Evolutionary conservation across 2,797 vertebrate genomes (phyloP).

Genomic region (Poeciliopsis turneri): DNA sequence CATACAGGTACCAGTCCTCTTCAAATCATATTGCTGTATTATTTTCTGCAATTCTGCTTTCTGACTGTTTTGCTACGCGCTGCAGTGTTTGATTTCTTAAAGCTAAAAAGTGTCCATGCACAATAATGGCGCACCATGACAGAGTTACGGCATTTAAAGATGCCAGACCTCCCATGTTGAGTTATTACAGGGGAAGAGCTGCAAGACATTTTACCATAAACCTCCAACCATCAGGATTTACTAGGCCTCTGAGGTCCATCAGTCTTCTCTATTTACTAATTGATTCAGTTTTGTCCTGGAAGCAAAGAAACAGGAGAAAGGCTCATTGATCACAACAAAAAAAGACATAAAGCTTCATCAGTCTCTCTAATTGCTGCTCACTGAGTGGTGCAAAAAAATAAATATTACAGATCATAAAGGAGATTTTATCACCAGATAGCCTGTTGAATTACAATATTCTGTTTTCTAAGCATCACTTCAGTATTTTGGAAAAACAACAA

Average conservation of each 20-base stretch:
- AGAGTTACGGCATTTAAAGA: constrained; percentile 4
- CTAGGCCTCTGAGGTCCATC: constrained; percentile 17
- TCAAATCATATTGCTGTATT: constrained; percentile 1
- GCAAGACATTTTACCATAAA: constrained; percentile 26
- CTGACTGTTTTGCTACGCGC: neutral
- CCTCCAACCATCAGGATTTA: constrained; percentile 16
- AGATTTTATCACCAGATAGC: neutral
- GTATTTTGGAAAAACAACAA: neutral
- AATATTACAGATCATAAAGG: neutral
- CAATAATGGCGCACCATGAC: neutral
- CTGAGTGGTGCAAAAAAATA: constrained; percentile 1
- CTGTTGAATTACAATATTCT: neutral
- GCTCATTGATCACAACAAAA: constrained; percentile 28
- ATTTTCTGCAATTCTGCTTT: neutral
- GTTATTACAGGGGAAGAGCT: constrained; percentile 26
- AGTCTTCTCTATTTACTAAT: constrained; percentile 49
- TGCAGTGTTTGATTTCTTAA: neutral
- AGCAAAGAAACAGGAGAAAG: constrained; percentile 4
- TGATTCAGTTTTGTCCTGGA: constrained; percentile 36
- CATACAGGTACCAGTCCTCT: constrained; percentile 88
- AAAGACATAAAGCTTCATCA: constrained; percentile 26
- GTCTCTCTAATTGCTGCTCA: constrained; percentile 5
- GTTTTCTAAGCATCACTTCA: neutral
- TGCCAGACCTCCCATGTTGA: constrained; percentile 28
- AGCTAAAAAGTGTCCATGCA: neutral